phyloP scores from a whole-genome alignment of 92 coral and sea anemone species.

The Pocillopora meandrina region DNA sequence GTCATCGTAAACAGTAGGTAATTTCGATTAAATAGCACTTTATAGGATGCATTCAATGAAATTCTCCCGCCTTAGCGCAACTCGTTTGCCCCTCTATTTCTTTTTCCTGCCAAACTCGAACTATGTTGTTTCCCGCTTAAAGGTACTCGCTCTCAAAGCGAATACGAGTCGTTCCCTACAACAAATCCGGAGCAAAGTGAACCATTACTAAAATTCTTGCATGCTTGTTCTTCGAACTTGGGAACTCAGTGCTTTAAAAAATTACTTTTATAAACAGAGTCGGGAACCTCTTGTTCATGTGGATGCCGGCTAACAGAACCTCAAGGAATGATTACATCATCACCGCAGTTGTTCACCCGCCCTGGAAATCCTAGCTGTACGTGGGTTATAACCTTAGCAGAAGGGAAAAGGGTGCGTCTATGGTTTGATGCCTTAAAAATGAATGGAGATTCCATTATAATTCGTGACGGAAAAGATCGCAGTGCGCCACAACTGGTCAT shows the following conservation, averaged over 20 bases:
- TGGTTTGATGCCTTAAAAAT: conserved; percentile 90
- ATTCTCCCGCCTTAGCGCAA: too few species aligned
- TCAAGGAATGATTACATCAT: conserved; percentile 89
- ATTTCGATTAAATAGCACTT: too few species aligned
- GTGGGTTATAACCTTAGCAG: conserved; percentile 76
- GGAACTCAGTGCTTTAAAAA: not conserved
- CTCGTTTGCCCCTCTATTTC: too few species aligned
- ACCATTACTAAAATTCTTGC: too few species aligned
- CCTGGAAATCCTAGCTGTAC: conserved; percentile 68
- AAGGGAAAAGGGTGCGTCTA: conserved; percentile 62
- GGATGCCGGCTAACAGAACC: conserved; percentile 80
- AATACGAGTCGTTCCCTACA: too few species aligned
- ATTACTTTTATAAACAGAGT: not conserved
- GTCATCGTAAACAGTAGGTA: too few species aligned
- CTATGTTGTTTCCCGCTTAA: too few species aligned
- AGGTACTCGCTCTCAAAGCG: too few species aligned
- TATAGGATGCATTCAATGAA: too few species aligned
- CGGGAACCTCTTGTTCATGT: conserved; percentile 69
- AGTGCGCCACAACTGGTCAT: conserved; percentile 72
- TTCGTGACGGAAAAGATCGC: conserved; percentile 84
- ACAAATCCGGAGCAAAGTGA: too few species aligned
- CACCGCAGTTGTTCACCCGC: conserved; percentile 73
- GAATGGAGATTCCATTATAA: conserved; percentile 77
- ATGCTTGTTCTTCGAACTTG: not conserved
- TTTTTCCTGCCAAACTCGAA: too few species aligned